Evolutionary conservation across 1,140 invertebrate species (phyloP).

Genomic region (Drosophila arizonae): DNA sequence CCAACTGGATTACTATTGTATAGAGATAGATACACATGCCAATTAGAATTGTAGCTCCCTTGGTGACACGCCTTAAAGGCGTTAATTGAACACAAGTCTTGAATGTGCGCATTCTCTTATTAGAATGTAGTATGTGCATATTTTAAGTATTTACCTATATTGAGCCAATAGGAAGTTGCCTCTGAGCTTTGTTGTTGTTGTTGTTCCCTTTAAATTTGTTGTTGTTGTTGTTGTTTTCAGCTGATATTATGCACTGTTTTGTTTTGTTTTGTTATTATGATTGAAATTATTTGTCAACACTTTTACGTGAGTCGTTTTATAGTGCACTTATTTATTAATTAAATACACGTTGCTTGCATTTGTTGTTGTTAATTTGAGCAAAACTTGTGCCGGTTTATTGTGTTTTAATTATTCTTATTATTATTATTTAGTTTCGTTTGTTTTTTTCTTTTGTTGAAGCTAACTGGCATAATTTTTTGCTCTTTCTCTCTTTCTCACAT

Average conservation of each 20-base stretch:
- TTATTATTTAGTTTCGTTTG: slow-evolving; percentile 32
- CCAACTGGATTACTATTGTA: too few relatives aligned
- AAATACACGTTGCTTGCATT: slow-evolving; percentile 11
- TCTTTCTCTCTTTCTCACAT: slow-evolving; percentile 53
- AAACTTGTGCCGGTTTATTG: slow-evolving; percentile 60
- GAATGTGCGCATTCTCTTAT: slow-evolving; percentile 1
- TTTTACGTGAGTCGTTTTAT: slow-evolving; percentile 24
- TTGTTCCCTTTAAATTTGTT: slow-evolving; percentile 35
- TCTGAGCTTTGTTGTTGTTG: slow-evolving; percentile 13
- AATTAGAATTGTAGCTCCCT: not conserved
- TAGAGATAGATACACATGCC: too few relatives aligned
- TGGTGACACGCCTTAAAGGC: slow-evolving; percentile 27
- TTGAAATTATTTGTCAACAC: slow-evolving; percentile 8
- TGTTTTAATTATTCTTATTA: slow-evolving; percentile 29
- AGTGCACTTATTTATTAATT: slow-evolving; percentile 21
- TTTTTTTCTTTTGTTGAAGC: slow-evolving; percentile 1
- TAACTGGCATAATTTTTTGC: slow-evolving; percentile 59
- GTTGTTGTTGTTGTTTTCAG: slow-evolving; percentile 21
- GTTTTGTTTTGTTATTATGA: not conserved
- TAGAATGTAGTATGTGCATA: not conserved
- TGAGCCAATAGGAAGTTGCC: slow-evolving; percentile 29
- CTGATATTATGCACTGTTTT: slow-evolving; percentile 43
- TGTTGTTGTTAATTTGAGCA: slow-evolving; percentile 62
- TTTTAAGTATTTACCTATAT: slow-evolving; percentile 33
- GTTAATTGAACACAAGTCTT: slow-evolving; percentile 27